Conservation (phyloP, 1,140 invertebrate species). For the Drosophila biarmipes region DNA sequence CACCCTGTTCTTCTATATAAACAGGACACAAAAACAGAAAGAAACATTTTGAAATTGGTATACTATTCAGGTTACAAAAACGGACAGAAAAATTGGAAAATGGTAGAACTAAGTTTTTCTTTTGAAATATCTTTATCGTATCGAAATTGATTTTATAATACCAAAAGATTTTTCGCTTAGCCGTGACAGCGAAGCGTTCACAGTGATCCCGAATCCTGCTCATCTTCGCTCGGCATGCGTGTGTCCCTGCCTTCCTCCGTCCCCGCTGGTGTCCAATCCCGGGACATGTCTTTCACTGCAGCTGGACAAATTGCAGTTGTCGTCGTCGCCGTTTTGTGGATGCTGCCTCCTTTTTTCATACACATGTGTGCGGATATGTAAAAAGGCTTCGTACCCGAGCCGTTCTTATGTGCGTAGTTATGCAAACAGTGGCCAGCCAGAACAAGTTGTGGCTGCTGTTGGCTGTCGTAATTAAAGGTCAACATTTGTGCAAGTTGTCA, state of each 20-base stretch:
- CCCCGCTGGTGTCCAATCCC: conserved; percentile 22
- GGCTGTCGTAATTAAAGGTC: conserved; percentile 80
- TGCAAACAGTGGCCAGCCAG: conserved; percentile 72
- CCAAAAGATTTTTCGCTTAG: not conserved
- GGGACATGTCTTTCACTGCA: conserved; percentile 51
- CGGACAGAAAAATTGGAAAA: too few species aligned
- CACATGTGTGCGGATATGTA: conserved; percentile 32
- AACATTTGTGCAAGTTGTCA: conserved; percentile 81
- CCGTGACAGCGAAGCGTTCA: conserved; percentile 15
- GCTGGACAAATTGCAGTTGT: conserved; percentile 81
- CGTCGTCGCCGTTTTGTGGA: conserved; percentile 58
- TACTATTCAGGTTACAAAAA: too few species aligned
- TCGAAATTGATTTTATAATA: too few species aligned
- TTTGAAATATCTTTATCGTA: too few species aligned
- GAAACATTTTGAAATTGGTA: too few species aligned
- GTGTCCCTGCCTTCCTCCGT: conserved; percentile 24
- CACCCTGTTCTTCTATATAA: too few species aligned
- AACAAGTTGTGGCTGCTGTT: conserved; percentile 74
- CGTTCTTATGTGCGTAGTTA: conserved; percentile 74
- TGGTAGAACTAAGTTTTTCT: too few species aligned
- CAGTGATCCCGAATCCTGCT: conserved; percentile 16
- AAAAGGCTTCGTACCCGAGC: conserved; percentile 32
- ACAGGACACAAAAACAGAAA: too few species aligned
- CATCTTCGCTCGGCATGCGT: conserved; percentile 51
- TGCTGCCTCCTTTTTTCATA: conserved; percentile 50